Evolutionary conservation across 1,140 invertebrate genomes (phyloP).

Genomic region (Lucilia sericata): DNA sequence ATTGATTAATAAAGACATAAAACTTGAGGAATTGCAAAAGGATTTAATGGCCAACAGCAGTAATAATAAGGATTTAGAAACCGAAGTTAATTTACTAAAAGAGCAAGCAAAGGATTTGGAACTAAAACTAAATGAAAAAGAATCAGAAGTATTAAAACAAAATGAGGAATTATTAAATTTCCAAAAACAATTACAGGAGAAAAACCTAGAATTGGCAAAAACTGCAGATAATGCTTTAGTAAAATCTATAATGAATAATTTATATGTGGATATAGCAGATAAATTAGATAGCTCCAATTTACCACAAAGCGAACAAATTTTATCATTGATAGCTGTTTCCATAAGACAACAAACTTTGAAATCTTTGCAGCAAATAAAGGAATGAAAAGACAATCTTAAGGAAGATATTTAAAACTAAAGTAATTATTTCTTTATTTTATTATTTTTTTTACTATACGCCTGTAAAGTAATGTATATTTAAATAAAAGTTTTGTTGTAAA

Average conservation of each 20-base stretch:
- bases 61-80: neutral
- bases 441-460: too few relatives aligned
- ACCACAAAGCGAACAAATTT: conserved; percentile 38
- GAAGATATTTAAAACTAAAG: neutral
- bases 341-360: conserved; percentile 46
- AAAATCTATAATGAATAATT: conserved; percentile 46
- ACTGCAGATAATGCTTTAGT: neutral
- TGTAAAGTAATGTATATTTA: too few relatives aligned
- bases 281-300: conserved; percentile 41
- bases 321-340: conserved; percentile 44
- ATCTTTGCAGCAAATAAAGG: conserved; percentile 36
- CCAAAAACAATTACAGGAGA: neutral
- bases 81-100: neutral
- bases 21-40: neutral
- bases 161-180: neutral
- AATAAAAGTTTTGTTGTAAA: too few relatives aligned
- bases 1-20: neutral
- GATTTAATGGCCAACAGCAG: neutral
- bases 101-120: neutral
- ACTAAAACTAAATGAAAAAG: neutral
- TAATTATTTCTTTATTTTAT: neutral
- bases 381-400: neutral
- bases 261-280: conserved; percentile 41
- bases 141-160: conserved; percentile 14
- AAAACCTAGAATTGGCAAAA: neutral